Base-by-base conservation (phyloP, 2,113 vertebrate genomes). In the Neogobius melanostomus region DNA sequence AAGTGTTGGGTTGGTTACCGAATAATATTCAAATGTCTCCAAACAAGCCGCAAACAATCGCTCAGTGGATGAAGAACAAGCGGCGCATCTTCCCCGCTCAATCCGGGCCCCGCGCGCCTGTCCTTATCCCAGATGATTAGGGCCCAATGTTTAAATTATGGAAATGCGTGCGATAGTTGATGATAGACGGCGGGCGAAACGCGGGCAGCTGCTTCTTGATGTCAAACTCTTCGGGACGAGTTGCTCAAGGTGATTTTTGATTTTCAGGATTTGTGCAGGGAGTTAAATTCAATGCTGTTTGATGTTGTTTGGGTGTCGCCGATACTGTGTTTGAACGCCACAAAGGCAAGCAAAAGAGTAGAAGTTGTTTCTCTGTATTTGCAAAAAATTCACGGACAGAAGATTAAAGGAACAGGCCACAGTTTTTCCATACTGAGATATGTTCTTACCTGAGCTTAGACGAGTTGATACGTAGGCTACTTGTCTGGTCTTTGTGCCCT, bases 1-100 rank as follows among this genome's bases (percentile, higher is more conserved):
- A 81, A 83, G 75, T 84, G 81, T 85, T 81, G 68, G 72, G 77
- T 72, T 87, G 85, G 87, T 85, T 85, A 84, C 74, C 59, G 81
- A 87, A 76, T 82, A 82, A 82, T 85, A 87, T 87, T 85, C 77
- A 87, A 81, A 84, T 76, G 63, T 77, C 74, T 77, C 64, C 68
- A 57, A 69, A 57, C 42, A 71, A 73, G 78, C 64, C 53, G 75
- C 76, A 36, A 36, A 36, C 28, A 87, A 84, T 85, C 79, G 81
- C 76, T 71, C 72, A 63, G 62, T 68, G 79, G 80, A 49, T 28
- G 53, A 5, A 68, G 50, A 60, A 75, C 71, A 82, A 70, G 76
- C 70, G 82, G 81, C 42, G 64, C 61, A 8, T 83, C 82, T 36
- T 2, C 4, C 76, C 73, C 72, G 74, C 75, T 68, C 28, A 80